phyloP scores from a whole-genome alignment of 1,140 invertebrate species.

The Holcopasites calliopsidis region DNA sequence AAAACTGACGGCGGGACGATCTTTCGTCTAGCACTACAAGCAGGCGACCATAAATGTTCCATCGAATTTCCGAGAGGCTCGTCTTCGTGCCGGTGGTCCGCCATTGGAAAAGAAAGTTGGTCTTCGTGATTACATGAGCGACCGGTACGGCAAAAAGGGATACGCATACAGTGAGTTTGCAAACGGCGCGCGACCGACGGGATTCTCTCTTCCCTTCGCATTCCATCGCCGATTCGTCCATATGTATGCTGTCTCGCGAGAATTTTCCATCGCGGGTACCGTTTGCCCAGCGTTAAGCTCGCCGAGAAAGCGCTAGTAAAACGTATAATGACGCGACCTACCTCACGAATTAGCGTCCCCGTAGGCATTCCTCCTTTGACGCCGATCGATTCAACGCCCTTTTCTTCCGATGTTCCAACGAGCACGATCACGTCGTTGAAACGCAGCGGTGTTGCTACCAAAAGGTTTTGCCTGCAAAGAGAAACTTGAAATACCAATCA shows the following conservation, averaged over 20 bases:
- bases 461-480: no score
- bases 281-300: no score
- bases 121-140: conserved; percentile 77
- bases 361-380: conserved; percentile 11
- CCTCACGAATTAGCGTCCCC: neutral
- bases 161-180: conserved; percentile 48
- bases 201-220: neutral
- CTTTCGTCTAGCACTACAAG: conserved; percentile 15
- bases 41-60: conserved; percentile 74
- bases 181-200: neutral
- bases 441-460: no score
- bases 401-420: neutral
- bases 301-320: conserved; percentile 30
- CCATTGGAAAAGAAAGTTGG: conserved; percentile 77
- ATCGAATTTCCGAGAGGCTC: conserved; percentile 69
- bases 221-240: neutral
- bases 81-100: conserved; percentile 61
- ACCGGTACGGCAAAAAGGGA: conserved; percentile 34
- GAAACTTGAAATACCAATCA: no score
- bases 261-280: neutral
- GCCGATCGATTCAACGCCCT: neutral
- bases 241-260: neutral
- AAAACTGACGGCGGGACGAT: neutral
- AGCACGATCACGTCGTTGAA: neutral
- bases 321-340: conserved; percentile 22